phyloP scores from a whole-genome alignment of 2,113 vertebrate genomes.

The Plecturocebus donacophilus region DNA sequence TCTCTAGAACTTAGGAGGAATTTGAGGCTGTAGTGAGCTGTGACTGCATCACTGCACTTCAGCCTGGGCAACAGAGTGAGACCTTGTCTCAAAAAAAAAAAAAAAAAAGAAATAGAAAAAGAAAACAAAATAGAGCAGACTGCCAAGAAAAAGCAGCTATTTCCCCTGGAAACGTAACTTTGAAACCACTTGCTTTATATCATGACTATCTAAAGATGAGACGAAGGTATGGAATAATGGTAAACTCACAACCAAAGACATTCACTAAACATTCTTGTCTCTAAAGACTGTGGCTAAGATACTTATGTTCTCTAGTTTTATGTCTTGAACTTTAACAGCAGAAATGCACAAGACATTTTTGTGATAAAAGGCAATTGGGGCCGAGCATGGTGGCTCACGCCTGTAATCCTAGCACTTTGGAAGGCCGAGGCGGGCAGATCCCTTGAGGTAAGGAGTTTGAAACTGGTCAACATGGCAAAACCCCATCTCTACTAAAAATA shows the following conservation, averaged over 20 bases:
- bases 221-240: not conserved
- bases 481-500: too few species aligned
- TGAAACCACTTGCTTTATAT: constrained; percentile 44
- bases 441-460: too few species aligned
- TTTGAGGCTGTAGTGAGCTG: too few species aligned
- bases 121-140: not conserved
- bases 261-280: not conserved
- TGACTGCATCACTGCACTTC: too few species aligned
- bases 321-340: not conserved
- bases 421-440: too few species aligned
- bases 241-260: not conserved
- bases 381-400: too few species aligned
- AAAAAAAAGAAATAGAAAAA: too few species aligned
- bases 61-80: too few species aligned
- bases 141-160: not conserved
- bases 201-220: constrained; percentile 2
- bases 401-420: too few species aligned
- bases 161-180: not conserved
- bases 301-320: constrained; percentile 22
- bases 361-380: not conserved
- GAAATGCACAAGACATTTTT: not conserved
- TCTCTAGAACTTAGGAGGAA: too few species aligned
- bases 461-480: too few species aligned
- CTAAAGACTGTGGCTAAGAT: not conserved
- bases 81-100: too few species aligned